Evolutionary conservation across 2,888 invertebrate genomes (phyloP).

Genomic region (Empis livida): DNA sequence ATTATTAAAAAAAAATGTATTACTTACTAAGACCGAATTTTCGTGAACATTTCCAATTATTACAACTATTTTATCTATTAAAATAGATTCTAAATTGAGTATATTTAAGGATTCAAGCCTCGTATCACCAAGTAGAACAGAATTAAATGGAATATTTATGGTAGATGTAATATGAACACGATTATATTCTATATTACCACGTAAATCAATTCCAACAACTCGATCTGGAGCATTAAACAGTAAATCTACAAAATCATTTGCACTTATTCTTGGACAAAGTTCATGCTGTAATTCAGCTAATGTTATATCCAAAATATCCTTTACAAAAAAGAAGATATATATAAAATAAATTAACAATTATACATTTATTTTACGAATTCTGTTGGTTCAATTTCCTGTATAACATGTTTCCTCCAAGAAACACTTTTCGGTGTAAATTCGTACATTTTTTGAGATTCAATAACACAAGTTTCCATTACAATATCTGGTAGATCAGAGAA

Average conservation of each 20-base stretch:
- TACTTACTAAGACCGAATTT: slow-evolving; percentile 55
- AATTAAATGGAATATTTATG: slow-evolving; percentile 78
- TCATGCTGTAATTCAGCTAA: slow-evolving; percentile 58
- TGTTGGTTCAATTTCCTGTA: slow-evolving; percentile 30
- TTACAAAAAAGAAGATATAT: slow-evolving; percentile 7
- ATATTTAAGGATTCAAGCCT: slow-evolving; percentile 58
- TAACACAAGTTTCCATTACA: slow-evolving; percentile 85
- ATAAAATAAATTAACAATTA: neutral
- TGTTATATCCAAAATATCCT: slow-evolving; percentile 59
- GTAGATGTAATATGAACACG: slow-evolving; percentile 68
- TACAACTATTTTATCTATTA: slow-evolving; percentile 54
- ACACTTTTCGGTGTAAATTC: slow-evolving; percentile 73
- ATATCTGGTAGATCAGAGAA: slow-evolving; percentile 99
- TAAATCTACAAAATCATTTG: slow-evolving; percentile 67
- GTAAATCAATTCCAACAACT: slow-evolving; percentile 54
- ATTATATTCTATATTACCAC: slow-evolving; percentile 44
- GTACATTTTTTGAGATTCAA: slow-evolving; percentile 72
- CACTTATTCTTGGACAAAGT: slow-evolving; percentile 71
- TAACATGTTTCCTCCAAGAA: slow-evolving; percentile 68
- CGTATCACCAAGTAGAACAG: slow-evolving; percentile 55
- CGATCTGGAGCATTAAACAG: slow-evolving; percentile 45
- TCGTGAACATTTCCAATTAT: slow-evolving; percentile 69
- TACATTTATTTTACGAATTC: slow-evolving; percentile 23
- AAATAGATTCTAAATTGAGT: slow-evolving; percentile 42
- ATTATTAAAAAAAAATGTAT: no score